A percentile compares a stretch with the other conserved stretches of the same genome.
These are phyloP conservation scores for Aleiodes sp. DNA, from an alignment of 1,140 invertebrate genomes.

Conservation along the genomic window DNA sequence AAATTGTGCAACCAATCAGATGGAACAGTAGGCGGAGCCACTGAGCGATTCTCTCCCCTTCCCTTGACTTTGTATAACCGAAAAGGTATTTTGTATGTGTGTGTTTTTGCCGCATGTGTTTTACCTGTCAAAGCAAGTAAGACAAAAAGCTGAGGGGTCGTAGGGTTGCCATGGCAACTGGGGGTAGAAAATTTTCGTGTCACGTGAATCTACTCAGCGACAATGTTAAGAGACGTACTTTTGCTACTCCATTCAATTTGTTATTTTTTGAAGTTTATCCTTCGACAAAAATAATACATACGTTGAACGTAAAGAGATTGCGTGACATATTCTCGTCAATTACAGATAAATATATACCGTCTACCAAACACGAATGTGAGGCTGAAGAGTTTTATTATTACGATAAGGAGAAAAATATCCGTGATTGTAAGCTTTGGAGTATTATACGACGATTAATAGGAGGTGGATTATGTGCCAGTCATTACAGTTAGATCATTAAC, in stretches of 20 bases:
- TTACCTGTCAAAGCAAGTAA: constrained; percentile 3
- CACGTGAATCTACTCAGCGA: background rate
- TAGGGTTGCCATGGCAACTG: constrained; percentile 10
- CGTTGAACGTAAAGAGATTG: constrained; percentile 32
- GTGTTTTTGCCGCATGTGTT: background rate
- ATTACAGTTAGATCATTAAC: constrained; percentile 27
- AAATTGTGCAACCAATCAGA: constrained; percentile 14
- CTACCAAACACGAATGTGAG: constrained; percentile 43
- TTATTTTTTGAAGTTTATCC: background rate
- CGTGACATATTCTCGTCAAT: constrained; percentile 58
- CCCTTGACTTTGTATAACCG: too few relatives aligned
- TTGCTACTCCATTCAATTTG: background rate
- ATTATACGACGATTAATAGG: constrained; percentile 3
- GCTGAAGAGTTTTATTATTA: constrained; percentile 47
- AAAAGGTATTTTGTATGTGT: background rate
- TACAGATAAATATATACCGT: constrained; percentile 53
- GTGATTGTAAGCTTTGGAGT: background rate
- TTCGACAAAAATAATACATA: background rate
- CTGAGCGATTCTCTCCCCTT: background rate
- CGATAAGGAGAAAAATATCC: constrained; percentile 35
- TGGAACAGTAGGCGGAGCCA: constrained; percentile 19
- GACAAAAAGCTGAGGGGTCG: constrained; percentile 1
- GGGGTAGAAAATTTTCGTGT: background rate
- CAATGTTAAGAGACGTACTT: background rate
- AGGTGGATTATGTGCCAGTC: background rate